Conservation (phyloP, 2,113 vertebrate genomes). For the Chamaea fasciata region DNA sequence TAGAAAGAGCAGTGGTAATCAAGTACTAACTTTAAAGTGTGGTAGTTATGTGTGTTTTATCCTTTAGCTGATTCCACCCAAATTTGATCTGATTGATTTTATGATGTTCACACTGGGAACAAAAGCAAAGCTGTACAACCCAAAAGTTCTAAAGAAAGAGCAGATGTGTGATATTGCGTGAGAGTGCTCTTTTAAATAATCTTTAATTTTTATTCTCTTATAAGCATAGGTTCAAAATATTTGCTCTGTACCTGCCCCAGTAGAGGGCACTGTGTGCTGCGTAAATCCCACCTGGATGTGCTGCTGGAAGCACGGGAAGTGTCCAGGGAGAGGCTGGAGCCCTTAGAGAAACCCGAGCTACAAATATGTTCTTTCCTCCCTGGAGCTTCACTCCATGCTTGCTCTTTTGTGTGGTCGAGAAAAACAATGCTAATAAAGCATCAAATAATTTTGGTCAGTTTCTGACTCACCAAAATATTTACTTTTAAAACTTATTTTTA, state of each 20-base stretch:
- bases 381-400: background rate
- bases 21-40: background rate
- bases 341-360: background rate
- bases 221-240: background rate
- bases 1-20: background rate
- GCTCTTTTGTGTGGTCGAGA: background rate
- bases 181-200: background rate
- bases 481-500: background rate
- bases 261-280: conserved; percentile 7
- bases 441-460: background rate
- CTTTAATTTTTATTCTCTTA: background rate
- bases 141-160: background rate
- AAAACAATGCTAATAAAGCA: background rate
- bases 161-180: fast-evolving
- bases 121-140: background rate
- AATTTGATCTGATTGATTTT: background rate
- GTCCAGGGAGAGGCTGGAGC: background rate
- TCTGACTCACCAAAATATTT: background rate
- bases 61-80: background rate
- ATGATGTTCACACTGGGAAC: background rate
- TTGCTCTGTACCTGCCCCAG: background rate
- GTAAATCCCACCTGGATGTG: background rate
- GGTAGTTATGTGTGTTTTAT: background rate
- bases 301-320: background rate
- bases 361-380: background rate